Base-by-base conservation (phyloP, 2,113 vertebrate genomes). In the Narcine bancroftii region DNA sequence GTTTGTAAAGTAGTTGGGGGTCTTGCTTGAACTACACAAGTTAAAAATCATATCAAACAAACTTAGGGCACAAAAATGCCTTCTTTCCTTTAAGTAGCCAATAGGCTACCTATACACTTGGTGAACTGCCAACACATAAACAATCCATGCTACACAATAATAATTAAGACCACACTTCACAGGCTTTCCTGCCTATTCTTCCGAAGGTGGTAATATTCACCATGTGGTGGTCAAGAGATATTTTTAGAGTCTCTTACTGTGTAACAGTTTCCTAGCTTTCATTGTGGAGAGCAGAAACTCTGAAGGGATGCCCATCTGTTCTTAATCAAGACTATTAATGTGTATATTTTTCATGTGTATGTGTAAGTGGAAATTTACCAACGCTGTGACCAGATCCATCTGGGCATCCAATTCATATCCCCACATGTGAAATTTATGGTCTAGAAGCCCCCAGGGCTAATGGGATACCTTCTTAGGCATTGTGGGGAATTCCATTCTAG, bases 61-160 rank as follows among this genome's bases (percentile, higher is more conserved):
- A 19, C 24, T 36, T 24, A 13, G 47, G 47, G 45, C 26, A 5
- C 56, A 45, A 2, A 66, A 63, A 36, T 42, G 2, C 36, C 19
- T 65, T 85, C 47, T 85, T 89, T 83, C 39, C 60, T 60, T 65
- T 89, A 65, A 83, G 36, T 89, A 26, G 85, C 85, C 85, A 66
- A 17, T 65, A 65, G 36, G 39, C 89, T 17, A 91, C 87, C 42
- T 91, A 69, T 91, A 42, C 26, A 91, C 11, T 47, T 91, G 89
- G 89, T 71, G 42, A 24, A 17, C 65, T 45, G 65, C 89, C 63
- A 69, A 91, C 42, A 47, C 42, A 21, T 69, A 69, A 45, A 39
- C 39, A 69, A 42, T 69, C 87, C 87, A 71, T 69, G 89, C 26
- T 91, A 47, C 89, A 91, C 29, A 21, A 47, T 47, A 71, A 91